Evolutionary conservation across 2,888 invertebrate genomes (phyloP).

Genomic region (Anticlea derivata): DNA sequence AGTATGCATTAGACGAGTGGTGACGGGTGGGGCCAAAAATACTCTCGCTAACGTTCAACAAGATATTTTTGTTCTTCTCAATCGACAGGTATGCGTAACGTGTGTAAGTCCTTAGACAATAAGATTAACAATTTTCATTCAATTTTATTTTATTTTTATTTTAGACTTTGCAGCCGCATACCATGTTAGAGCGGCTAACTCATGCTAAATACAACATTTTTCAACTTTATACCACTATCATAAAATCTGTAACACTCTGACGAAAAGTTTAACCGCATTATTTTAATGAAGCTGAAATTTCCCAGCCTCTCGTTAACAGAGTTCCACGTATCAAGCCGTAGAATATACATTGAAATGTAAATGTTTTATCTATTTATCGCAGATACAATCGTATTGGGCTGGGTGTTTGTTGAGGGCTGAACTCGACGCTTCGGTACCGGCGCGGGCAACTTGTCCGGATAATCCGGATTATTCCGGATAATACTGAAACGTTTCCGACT

Average conservation of each 20-base stretch:
- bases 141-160: too few species aligned
- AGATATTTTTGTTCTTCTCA: slow-evolving; percentile 61
- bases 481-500: slow-evolving; percentile 55
- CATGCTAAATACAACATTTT: slow-evolving; percentile 20
- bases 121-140: slow-evolving; percentile 43
- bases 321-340: slow-evolving; percentile 19
- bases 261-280: slow-evolving; percentile 26
- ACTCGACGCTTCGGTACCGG: slow-evolving; percentile 47
- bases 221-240: slow-evolving; percentile 13
- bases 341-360: slow-evolving; percentile 21
- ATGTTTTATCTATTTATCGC: slow-evolving; percentile 32
- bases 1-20: slow-evolving; percentile 39
- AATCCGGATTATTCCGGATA: slow-evolving; percentile 75
- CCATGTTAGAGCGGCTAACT: slow-evolving; percentile 17
- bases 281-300: slow-evolving; percentile 29
- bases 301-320: slow-evolving; percentile 11
- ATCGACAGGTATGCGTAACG: slow-evolving; percentile 67
- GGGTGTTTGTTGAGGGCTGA: slow-evolving; percentile 47
- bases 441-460: slow-evolving; percentile 58
- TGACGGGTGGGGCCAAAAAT: slow-evolving; percentile 53
- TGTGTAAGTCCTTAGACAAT: slow-evolving; percentile 46
- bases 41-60: slow-evolving; percentile 48
- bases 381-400: slow-evolving; percentile 43
- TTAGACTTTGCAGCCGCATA: slow-evolving; percentile 34
- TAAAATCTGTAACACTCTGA: slow-evolving; percentile 19